Base-by-base conservation (phyloP, 2,797 vertebrate genomes). In the Botia kubotai region DNA sequence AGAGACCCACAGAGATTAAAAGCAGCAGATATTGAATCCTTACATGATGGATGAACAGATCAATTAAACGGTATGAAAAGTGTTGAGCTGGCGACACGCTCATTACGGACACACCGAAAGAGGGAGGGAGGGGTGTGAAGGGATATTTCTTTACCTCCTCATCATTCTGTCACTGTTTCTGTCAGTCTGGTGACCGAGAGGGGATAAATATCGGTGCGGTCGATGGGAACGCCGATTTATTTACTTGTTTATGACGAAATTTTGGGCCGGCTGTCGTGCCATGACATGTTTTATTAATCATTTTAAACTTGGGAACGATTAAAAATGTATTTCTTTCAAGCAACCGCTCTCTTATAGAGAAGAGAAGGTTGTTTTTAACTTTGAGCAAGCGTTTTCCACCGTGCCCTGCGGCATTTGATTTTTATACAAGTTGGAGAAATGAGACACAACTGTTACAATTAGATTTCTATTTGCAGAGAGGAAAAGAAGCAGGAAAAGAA, bases 61-160 rank as follows among this genome's bases (percentile, higher is more conserved):
- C 92, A 93, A 88, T 94, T 92, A 92, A 93, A 93, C 89, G 91
- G 89, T 92, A 91, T 89, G 83, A 90, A 90, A 93, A 93, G 84
- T 92, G 94, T 93, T 92, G 89, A 90, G 91, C 89, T 88, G 84
- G 87, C 76, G 89, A 94, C 93, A 93, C 89, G 89, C 90, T 94
- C 93, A 93, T 94, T 93, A 93, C 90, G 79, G 91, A 90, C 53
- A 68, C 80, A 81, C 83, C 85, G 86, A 87, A 91, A 85, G 82
- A 83, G 83, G 79, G 83, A 82, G 75, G 79, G 82, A 70, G 72
- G 79, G 84, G 87, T 77, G 76, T 43, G 36, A 77, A 52, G 80
- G 78, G 69, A 53, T 13, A 80, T 75, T 86, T 87, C 79, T 86
- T 65, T 53, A 36, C 23, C 60, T 75, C 87, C 77, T 82, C 85